These are phyloP conservation scores for Amphimedon queenslandica DNA, from an alignment of 37 sponge, comb jelly and placozoan species.

Conservation along the genomic window DNA sequence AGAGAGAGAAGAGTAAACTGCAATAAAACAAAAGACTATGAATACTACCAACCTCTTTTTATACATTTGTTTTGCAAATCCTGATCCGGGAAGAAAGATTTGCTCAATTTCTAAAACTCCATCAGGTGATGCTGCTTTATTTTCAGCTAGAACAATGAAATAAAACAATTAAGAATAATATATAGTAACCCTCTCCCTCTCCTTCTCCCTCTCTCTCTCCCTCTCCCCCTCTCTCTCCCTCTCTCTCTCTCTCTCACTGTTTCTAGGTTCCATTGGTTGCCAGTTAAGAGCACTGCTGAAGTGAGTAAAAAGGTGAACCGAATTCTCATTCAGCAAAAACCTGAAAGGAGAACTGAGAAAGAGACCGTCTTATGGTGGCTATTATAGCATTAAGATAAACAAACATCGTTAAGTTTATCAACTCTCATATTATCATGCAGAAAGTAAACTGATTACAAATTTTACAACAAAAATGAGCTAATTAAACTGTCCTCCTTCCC, in stretches of 20 bases:
- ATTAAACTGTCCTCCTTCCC: too few relatives aligned
- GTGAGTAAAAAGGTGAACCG: constrained; percentile 15
- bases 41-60: constrained; percentile 27
- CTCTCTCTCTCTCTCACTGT: not conserved
- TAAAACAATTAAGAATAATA: too few relatives aligned
- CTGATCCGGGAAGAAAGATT: constrained; percentile 53
- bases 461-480: too few relatives aligned
- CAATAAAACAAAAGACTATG: not conserved
- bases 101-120: constrained; percentile 9
- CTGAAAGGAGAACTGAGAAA: too few relatives aligned
- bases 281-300: constrained; percentile 27
- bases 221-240: not conserved
- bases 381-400: too few relatives aligned
- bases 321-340: constrained; percentile 16
- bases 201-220: constrained; percentile 5
- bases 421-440: too few relatives aligned
- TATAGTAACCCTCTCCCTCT: too few relatives aligned
- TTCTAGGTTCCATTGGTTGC: constrained; percentile 36
- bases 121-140: too few relatives aligned
- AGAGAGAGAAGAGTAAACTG: not conserved
- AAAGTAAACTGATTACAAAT: too few relatives aligned
- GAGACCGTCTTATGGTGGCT: too few relatives aligned
- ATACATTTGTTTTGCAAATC: constrained; percentile 44
- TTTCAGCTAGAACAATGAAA: too few relatives aligned
- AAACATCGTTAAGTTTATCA: too few relatives aligned